These are phyloP conservation scores for Pycnonotus jocosus DNA, from an alignment of 2,113 vertebrate genomes.

Conservation along the genomic window DNA sequence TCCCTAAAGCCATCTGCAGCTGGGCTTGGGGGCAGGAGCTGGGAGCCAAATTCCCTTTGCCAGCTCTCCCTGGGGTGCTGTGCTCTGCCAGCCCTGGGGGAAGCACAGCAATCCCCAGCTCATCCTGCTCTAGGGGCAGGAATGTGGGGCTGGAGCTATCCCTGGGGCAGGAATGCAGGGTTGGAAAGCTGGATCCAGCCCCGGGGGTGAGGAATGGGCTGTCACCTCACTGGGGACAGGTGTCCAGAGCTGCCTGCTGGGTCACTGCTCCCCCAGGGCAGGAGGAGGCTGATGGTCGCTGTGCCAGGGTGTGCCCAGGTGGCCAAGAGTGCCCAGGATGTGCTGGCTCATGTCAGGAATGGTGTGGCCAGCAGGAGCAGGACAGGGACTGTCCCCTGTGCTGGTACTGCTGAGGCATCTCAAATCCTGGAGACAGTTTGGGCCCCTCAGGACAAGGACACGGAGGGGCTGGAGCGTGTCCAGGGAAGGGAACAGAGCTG, in stretches of 20 bases:
- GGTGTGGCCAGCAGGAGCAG: background rate
- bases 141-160: background rate
- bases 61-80: background rate
- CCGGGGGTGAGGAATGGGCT: background rate
- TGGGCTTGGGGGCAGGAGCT: background rate
- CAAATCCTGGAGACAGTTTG: background rate
- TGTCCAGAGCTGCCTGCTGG: background rate
- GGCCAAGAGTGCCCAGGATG: too few species aligned
- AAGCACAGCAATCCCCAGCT: background rate
- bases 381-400: background rate
- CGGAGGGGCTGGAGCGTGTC: rapidly evolving
- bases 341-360: background rate
- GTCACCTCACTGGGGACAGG: background rate
- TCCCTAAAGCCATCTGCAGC: background rate
- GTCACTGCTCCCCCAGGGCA: background rate
- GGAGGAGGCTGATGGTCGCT: too few species aligned
- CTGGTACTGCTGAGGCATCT: background rate
- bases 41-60: background rate
- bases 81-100: background rate
- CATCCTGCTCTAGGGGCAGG: background rate
- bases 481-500: background rate
- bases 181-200: background rate
- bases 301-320: too few species aligned
- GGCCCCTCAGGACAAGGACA: rapidly evolving
- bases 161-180: background rate